Percentiles rank a stretch among this genome's conserved stretches.
These are phyloP conservation scores for Oxytorus armatus DNA, from an alignment of 2,888 invertebrate species.

Conservation along the genomic window DNA sequence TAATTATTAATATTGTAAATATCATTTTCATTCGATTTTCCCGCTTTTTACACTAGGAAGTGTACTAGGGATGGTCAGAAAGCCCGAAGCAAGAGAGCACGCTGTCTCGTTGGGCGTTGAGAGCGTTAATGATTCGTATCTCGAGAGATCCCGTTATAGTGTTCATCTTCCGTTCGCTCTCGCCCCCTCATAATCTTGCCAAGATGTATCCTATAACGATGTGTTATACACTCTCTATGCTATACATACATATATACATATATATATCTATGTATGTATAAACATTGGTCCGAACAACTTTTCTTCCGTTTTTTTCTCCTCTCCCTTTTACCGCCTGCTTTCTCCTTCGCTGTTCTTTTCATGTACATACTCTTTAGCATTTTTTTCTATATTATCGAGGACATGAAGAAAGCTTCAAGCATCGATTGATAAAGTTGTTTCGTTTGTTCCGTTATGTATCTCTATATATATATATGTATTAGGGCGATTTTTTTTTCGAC, in stretches of 20 bases:
- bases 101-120: constrained; percentile 65
- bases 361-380: constrained; percentile 27
- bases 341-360: constrained; percentile 17
- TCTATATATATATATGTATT: not conserved
- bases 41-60: not conserved
- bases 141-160: constrained; percentile 76
- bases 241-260: constrained; percentile 17
- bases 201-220: constrained; percentile 32
- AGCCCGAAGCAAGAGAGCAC: constrained; percentile 11
- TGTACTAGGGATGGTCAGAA: not conserved
- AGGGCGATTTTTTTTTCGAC: no score
- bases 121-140: constrained; percentile 80
- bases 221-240: constrained; percentile 38
- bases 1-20: no score
- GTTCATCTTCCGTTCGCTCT: constrained; percentile 68
- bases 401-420: constrained; percentile 22
- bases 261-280: not conserved
- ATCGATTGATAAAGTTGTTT: constrained; percentile 5
- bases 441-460: not conserved
- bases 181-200: constrained; percentile 65
- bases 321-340: constrained; percentile 68
- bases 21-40: not conserved
- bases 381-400: constrained; percentile 16
- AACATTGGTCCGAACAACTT: constrained; percentile 23
- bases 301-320: constrained; percentile 69